Evolutionary conservation across 2,797 vertebrate genomes (phyloP).

Genomic region (Euthynnus affinis): DNA sequence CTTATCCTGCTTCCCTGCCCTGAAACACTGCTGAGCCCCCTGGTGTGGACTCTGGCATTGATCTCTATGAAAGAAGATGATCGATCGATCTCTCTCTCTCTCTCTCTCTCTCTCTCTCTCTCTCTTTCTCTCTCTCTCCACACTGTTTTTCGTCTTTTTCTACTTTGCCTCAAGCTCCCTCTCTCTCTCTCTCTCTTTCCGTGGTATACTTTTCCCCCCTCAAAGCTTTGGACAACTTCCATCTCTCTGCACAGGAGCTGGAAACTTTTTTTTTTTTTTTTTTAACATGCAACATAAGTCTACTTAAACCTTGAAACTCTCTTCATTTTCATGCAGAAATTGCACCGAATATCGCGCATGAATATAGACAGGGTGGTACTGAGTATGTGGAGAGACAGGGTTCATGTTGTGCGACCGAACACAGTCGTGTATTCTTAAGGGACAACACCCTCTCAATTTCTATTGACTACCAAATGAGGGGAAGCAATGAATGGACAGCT

Average conservation of each 20-base stretch:
- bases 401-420: background rate
- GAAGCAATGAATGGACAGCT: constrained; percentile 1
- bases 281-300: constrained; percentile 12
- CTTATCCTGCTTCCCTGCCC: constrained; percentile 18
- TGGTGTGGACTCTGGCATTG: constrained; percentile 55
- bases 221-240: constrained; percentile 18
- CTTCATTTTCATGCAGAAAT: constrained; percentile 1
- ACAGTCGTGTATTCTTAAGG: constrained; percentile 1
- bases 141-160: constrained; percentile 12
- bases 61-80: constrained; percentile 51
- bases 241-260: constrained; percentile 22
- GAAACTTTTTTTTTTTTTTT: constrained; percentile 7
- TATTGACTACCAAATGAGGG: constrained; percentile 23
- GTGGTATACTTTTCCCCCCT: background rate
- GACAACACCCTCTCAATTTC: constrained; percentile 17
- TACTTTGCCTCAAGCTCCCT: constrained; percentile 28
- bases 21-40: constrained; percentile 38
- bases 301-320: constrained; percentile 5
- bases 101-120: background rate
- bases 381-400: background rate
- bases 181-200: constrained; percentile 3
- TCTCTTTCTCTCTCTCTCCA: constrained; percentile 19
- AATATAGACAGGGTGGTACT: background rate
- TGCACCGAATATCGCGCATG: background rate
- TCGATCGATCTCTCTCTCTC: constrained; percentile 13